Conservation (phyloP, 2,113 vertebrate genomes). For the Apteryx owenii region DNA sequence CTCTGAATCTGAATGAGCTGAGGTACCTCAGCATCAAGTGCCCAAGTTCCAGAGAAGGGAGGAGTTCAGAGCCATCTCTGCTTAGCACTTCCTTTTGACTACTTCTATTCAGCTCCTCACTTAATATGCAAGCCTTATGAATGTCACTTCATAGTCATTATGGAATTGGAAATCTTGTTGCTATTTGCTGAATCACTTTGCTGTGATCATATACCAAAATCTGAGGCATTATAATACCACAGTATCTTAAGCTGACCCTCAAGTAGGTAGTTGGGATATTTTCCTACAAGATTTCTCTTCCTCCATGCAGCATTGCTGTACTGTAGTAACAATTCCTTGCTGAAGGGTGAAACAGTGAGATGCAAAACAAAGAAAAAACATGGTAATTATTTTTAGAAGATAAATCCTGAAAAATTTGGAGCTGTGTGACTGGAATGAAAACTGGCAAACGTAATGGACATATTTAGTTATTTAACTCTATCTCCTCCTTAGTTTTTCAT, state of each 20-base stretch:
- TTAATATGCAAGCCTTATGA: background rate
- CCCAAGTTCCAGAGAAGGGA: background rate
- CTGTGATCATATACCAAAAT: background rate
- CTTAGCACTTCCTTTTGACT: background rate
- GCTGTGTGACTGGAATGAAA: background rate
- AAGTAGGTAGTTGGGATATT: background rate
- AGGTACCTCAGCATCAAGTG: background rate
- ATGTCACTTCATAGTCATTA: background rate
- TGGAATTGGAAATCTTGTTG: background rate
- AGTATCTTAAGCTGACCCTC: background rate
- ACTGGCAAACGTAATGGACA: background rate
- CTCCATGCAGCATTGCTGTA: background rate
- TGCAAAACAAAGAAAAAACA: background rate
- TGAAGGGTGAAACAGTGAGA: background rate
- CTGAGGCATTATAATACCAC: background rate
- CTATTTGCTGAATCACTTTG: background rate
- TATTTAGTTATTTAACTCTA: background rate
- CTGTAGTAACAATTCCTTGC: background rate
- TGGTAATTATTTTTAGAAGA: background rate
- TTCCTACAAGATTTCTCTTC: background rate
- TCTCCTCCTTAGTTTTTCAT: background rate
- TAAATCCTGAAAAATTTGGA: background rate
- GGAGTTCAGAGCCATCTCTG: background rate
- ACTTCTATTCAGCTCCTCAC: background rate
- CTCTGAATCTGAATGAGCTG: background rate